phyloP scores from a whole-genome alignment of 2,797 vertebrate species.

The Cossypha heuglini region DNA sequence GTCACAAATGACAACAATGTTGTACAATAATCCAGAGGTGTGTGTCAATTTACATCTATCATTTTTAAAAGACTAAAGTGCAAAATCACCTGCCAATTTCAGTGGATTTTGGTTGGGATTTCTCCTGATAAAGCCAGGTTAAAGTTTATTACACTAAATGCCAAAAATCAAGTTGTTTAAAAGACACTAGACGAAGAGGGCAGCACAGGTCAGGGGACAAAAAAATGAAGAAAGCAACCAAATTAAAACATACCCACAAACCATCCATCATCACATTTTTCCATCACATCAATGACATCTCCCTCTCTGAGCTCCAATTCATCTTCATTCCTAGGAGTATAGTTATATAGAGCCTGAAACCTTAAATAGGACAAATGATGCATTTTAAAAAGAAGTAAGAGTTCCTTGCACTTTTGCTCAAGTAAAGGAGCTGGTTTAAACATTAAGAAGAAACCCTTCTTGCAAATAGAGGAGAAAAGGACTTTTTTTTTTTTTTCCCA shows the following conservation, averaged over 20 bases:
- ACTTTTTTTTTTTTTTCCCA: background rate
- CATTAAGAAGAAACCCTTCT: background rate
- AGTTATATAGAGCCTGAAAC: constrained; percentile 96
- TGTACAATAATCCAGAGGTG: background rate
- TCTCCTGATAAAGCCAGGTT: constrained; percentile 19
- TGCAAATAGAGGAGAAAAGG: background rate
- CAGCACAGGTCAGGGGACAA: background rate
- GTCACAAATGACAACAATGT: background rate
- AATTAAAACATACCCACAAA: constrained; percentile 89
- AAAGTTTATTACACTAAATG: background rate
- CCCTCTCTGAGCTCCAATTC: constrained; percentile 96
- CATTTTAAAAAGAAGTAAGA: constrained; percentile 55
- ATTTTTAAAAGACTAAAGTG: background rate
- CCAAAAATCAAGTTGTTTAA: background rate
- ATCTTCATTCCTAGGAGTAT: constrained; percentile 93
- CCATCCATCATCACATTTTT: constrained; percentile 98
- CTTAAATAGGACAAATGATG: constrained; percentile 79
- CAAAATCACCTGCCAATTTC: background rate
- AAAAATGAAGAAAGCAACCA: background rate
- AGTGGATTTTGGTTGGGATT: background rate
- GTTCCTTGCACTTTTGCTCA: constrained; percentile 2
- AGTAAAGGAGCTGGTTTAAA: constrained; percentile 7
- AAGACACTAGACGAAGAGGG: background rate
- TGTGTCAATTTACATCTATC: background rate
- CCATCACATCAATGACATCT: constrained; percentile 96